A percentile compares a stretch with the other conserved stretches of the same genome.
These are phyloP conservation scores for Drosophila ogumai DNA, from an alignment of 1,140 invertebrate species.

Conservation along the genomic window DNA sequence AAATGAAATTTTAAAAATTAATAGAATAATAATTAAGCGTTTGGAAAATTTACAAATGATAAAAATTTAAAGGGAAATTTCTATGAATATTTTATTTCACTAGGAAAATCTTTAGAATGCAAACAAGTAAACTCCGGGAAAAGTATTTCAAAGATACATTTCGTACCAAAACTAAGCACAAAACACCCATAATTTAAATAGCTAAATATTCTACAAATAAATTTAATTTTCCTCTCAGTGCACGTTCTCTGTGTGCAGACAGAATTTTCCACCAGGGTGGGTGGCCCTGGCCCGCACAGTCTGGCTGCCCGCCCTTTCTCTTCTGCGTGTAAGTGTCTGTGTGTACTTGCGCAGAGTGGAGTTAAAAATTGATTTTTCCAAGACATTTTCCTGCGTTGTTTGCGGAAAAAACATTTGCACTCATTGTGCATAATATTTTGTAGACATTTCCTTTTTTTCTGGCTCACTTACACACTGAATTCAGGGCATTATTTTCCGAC, in stretches of 20 bases:
- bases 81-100: not conserved
- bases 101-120: not conserved
- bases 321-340: slow-evolving; percentile 21
- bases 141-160: not conserved
- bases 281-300: slow-evolving; percentile 49
- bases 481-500: slow-evolving; percentile 7
- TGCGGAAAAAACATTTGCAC: slow-evolving; percentile 51
- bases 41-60: too few relatives aligned
- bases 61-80: not conserved
- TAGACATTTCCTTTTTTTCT: slow-evolving; percentile 2
- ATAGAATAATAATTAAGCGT: too few relatives aligned
- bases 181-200: not conserved
- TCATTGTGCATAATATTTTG: slow-evolving; percentile 1
- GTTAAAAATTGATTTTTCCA: slow-evolving; percentile 81
- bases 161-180: not conserved
- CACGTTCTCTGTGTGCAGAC: slow-evolving; percentile 21
- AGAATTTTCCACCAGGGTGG: slow-evolving; percentile 59
- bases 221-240: slow-evolving; percentile 1
- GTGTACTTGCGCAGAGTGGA: slow-evolving; percentile 69
- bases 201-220: not conserved
- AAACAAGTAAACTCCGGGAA: too few relatives aligned
- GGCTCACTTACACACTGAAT: slow-evolving; percentile 33
- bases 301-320: slow-evolving; percentile 16
- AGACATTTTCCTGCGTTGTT: slow-evolving; percentile 60
- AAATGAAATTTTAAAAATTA: too few relatives aligned